Evolutionary conservation across 2,888 invertebrate species (phyloP).

Genomic region (Cabera pusaria): DNA sequence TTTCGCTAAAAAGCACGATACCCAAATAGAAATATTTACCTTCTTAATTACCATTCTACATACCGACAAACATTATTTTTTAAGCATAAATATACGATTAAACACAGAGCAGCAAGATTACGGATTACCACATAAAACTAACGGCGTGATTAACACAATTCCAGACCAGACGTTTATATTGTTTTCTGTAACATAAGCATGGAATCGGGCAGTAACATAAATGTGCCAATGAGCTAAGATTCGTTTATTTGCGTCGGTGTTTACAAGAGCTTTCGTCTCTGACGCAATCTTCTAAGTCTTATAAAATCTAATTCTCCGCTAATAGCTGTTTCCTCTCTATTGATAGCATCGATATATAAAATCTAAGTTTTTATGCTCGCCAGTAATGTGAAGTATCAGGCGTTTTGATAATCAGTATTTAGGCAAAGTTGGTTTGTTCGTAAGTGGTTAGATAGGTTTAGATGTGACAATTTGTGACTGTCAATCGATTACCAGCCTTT

Average conservation of each 20-base stretch:
- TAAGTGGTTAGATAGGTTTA: too few species aligned
- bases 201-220: slow-evolving; percentile 35
- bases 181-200: slow-evolving; percentile 21
- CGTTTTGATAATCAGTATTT: too few species aligned
- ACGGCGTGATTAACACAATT: slow-evolving; percentile 14
- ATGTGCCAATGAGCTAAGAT: slow-evolving; percentile 58
- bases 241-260: slow-evolving; percentile 74
- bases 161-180: slow-evolving; percentile 11
- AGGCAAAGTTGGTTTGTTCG: too few species aligned
- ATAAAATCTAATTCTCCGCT: slow-evolving; percentile 18
- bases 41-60: too few species aligned
- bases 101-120: not conserved
- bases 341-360: slow-evolving; percentile 2
- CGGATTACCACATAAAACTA: slow-evolving; percentile 10
- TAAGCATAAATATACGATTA: not conserved
- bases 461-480: too few species aligned
- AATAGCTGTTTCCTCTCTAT: slow-evolving; percentile 6
- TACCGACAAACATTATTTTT: too few species aligned
- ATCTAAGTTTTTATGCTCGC: not conserved
- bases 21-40: too few species aligned
- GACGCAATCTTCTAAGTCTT: slow-evolving; percentile 60
- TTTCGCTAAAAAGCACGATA: too few species aligned
- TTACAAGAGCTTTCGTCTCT: slow-evolving; percentile 68
- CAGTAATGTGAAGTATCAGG: not conserved
- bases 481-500: too few species aligned